Evolutionary conservation across 1,140 invertebrate genomes (phyloP), one percentile per base, ranked within the genome.

Genomic region (Drosophila serrata): DNA sequence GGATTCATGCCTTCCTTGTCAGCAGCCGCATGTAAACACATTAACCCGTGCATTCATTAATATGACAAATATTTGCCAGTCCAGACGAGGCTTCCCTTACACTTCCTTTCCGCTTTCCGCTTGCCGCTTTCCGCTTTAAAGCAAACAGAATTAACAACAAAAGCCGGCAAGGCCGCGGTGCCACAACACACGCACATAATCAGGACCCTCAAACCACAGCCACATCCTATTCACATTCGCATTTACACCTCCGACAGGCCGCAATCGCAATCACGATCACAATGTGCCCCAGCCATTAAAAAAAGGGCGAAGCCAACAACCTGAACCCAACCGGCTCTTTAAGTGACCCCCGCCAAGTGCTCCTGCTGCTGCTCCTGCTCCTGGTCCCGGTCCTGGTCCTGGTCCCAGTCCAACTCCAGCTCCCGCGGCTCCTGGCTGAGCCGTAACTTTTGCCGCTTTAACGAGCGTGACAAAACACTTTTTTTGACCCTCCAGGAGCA

Each of bases 91-190:
- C 29, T 9, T 1, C 31, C n/a, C 56, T 51, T n/a, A 4, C 6
- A 4, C 6, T 29, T 7, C 29, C 1, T 6, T 11, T 11, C 31
- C 31, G n/a, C n/a, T 27, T 6, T 7, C 29, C 7, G 29, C 7
- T 27, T 27, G 6, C 6, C 53, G 57, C 31, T 49, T 19, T 12
- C 13, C 27, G 70, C 77, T 90, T 87, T 78, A 69, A 75, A 81
- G 85, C 77, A 88, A 88, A 88, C 87, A 88, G 84, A 90, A 88
- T 88, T 90, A 88, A 84, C 85, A 88, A 88, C 85, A 88, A 88
- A 88, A 84, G 73, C 84, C 58, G 84, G 70, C 82, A 79, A 82
- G 70, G 79, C 69, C 64, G 56, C 74, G 61, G 42, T 43, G 56
- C 40, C 33, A 45, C 64, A 17, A 53, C 51, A 53, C 51, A 67